phyloP scores from a whole-genome alignment of 2,113 vertebrate genomes.

The Nothoprocta perdicaria region DNA sequence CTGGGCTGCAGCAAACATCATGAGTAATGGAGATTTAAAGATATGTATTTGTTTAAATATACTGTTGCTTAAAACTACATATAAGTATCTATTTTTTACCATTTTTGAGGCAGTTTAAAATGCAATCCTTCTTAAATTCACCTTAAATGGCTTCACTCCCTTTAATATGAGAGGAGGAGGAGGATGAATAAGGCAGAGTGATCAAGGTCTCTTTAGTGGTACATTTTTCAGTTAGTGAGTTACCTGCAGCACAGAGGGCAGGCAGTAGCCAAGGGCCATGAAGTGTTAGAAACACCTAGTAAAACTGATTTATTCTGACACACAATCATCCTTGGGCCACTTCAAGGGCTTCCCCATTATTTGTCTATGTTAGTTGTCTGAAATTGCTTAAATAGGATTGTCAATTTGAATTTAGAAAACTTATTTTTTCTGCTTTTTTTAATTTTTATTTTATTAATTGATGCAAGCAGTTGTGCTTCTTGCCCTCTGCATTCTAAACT shows the following conservation, averaged over 20 bases:
- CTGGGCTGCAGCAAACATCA: not conserved
- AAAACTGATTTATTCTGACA: accelerated
- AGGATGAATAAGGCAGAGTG: not conserved
- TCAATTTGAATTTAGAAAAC: not conserved
- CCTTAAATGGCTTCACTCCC: not conserved
- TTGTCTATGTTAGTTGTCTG: not conserved
- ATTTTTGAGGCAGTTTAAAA: not conserved
- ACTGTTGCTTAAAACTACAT: not conserved
- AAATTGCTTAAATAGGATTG: not conserved
- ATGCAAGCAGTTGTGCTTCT: not conserved
- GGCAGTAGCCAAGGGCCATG: not conserved
- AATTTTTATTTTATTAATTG: not conserved
- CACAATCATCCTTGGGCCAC: not conserved
- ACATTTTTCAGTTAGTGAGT: not conserved
- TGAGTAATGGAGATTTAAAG: not conserved
- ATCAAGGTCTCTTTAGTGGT: not conserved
- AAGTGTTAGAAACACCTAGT: not conserved
- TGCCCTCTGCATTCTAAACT: accelerated
- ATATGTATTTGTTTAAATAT: not conserved
- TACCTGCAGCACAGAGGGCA: not conserved
- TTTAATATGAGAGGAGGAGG: not conserved
- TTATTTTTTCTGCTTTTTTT: not conserved
- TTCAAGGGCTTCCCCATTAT: not conserved
- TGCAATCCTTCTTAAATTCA: too few species aligned
- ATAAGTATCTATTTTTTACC: not conserved